Base-by-base conservation (phyloP, 64 coral and sea anemone genomes). In the Astreopora myriophthalma region DNA sequence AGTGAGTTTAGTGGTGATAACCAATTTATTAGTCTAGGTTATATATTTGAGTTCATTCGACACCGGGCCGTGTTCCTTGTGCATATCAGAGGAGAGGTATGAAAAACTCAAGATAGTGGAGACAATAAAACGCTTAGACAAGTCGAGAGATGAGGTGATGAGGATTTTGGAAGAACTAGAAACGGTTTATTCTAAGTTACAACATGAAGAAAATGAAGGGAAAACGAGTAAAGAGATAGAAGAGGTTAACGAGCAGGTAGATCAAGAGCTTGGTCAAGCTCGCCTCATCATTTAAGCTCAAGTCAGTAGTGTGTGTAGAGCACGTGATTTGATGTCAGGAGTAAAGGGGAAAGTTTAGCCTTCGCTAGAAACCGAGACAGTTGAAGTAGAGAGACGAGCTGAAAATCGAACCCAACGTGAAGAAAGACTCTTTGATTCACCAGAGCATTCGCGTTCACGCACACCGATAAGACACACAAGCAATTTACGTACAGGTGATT, bases 91-190 rank as follows among this genome's bases (percentile, higher is more conserved):
- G 10, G 31, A 44, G 20, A 22, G 60, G 36, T 22, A 28, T 8
- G 39, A 90, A 1, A n/a, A 79, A 46, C 46, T 13, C 5, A 36
- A 58, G 65, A 69, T 90, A 63, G 8, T 34, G 17, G 75, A 90
- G 31, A 29, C 20, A n/a, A 16, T 90, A 2, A 11, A 80, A 34
- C 74, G 35, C 35, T 48, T 90, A 31, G 88, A 90, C 27, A 64
- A 5, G 32, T 60, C 19, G 44, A 90, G 44, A 57, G 34, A 70
- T 9, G 74, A 80, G 5, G 78, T 36, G 33, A 55, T 90, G 19
- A 69, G 60, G 37, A 44, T 90, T 68, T 64, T 80, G 5, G 74
- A 90, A 10, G 88, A 46, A 42, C 68, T 90, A 81, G 88, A 90
- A 22, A 34, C 76, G 26, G 36, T 80, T 23, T 90, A 69, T 81